phyloP scores from a whole-genome alignment of 2,888 invertebrate genomes.

The Hemistola chrysoprasaria region DNA sequence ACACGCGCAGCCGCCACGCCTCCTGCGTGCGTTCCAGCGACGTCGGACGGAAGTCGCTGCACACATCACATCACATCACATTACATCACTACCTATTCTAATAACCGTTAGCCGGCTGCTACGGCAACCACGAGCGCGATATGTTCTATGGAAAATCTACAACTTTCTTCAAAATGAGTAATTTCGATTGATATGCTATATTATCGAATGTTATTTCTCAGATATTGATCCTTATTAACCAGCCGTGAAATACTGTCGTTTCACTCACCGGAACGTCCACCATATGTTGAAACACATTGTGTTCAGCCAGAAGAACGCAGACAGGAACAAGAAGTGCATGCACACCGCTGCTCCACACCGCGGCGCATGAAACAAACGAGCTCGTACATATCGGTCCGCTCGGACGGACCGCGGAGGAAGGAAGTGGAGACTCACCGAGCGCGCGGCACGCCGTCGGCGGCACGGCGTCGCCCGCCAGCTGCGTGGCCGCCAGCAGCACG shows the following conservation, averaged over 20 bases:
- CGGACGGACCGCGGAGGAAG: background rate
- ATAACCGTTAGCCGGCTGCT: no score
- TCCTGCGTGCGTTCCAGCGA: conserved; percentile 93
- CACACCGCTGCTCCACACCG: conserved; percentile 84
- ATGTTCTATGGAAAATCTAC: no score
- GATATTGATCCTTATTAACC: no score
- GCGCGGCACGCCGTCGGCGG: conserved; percentile 84
- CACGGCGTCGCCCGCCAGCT: conserved; percentile 85
- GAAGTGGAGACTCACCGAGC: conserved; percentile 82
- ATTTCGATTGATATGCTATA: no score
- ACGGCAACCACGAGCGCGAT: no score
- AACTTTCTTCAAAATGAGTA: no score
- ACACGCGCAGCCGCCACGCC: conserved; percentile 88
- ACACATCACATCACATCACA: background rate
- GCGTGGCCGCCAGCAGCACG: conserved; percentile 89
- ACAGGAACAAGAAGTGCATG: conserved; percentile 94
- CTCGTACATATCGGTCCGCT: conserved; percentile 12
- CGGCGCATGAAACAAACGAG: conserved; percentile 46
- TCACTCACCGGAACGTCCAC: conserved; percentile 93
- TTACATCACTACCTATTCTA: no score
- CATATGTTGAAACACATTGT: conserved; percentile 97
- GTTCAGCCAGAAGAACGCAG: conserved; percentile 96
- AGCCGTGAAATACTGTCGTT: no score
- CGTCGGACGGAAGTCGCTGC: conserved; percentile 91
- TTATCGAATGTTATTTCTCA: no score